These are phyloP conservation scores for Hedychridium roseum DNA, from an alignment of 2,888 invertebrate genomes.

Conservation along the genomic window DNA sequence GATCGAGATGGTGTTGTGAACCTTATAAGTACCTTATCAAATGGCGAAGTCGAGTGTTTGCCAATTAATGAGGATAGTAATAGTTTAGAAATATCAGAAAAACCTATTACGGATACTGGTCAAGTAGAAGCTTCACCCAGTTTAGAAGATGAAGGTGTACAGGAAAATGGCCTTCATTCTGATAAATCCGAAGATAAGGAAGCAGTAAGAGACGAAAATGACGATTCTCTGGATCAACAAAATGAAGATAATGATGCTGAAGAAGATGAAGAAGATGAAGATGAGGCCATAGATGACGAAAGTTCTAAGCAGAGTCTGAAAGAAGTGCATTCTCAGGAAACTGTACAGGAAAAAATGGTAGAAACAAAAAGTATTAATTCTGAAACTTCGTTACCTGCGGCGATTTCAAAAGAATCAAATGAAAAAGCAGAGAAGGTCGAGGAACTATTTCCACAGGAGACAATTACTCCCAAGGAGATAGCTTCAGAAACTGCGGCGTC, in stretches of 20 bases:
- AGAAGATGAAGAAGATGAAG: slow-evolving; percentile 41
- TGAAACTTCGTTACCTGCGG: slow-evolving; percentile 1
- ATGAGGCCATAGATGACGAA: slow-evolving; percentile 42
- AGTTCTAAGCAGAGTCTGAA: slow-evolving; percentile 44
- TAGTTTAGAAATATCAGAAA: slow-evolving; percentile 67
- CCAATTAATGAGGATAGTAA: slow-evolving; percentile 73
- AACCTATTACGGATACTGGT: slow-evolving; percentile 68
- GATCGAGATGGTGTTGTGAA: slow-evolving; percentile 81
- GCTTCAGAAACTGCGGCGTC: no score
- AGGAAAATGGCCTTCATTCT: slow-evolving; percentile 38
- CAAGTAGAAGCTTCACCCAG: slow-evolving; percentile 55
- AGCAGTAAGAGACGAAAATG: slow-evolving; percentile 44
- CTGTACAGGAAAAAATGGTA: slow-evolving; percentile 21
- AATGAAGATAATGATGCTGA: slow-evolving; percentile 38
- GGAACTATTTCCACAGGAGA: no score
- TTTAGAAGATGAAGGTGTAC: slow-evolving; percentile 31
- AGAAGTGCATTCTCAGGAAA: slow-evolving; percentile 43
- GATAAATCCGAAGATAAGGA: slow-evolving; percentile 44
- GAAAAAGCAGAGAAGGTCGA: slow-evolving; percentile 20
- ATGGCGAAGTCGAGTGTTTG: slow-evolving; percentile 73
- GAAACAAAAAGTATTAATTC: slow-evolving; percentile 19
- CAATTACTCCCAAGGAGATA: no score
- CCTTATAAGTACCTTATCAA: slow-evolving; percentile 78
- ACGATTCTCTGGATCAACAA: slow-evolving; percentile 48
- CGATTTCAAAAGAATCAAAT: slow-evolving; percentile 19